Percentiles rank a stretch among this genome's conserved stretches.
phyloP scores from a whole-genome alignment of 2,797 vertebrate species.

The Neosilurus mollespiculum region DNA sequence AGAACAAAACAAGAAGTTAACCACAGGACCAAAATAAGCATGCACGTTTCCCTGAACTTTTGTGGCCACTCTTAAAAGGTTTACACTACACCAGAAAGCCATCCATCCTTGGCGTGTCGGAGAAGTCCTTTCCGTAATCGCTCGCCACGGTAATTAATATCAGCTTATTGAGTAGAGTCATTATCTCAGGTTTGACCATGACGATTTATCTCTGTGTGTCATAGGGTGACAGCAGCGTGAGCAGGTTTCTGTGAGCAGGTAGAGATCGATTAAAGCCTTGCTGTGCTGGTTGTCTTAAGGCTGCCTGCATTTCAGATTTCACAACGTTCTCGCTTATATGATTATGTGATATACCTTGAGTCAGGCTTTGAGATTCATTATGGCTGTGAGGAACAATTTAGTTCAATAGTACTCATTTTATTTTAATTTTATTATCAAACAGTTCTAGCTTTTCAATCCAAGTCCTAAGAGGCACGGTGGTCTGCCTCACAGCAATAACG shows the following conservation, averaged over 20 bases:
- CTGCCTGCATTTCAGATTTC: not conserved
- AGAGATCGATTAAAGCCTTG: conserved; percentile 56
- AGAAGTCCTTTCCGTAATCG: conserved; percentile 65
- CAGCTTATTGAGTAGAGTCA: conserved; percentile 74
- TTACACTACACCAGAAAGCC: conserved; percentile 70
- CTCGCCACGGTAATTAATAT: conserved; percentile 73
- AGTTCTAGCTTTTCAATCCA: not conserved
- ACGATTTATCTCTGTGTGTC: conserved; percentile 66
- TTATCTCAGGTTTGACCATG: conserved; percentile 68
- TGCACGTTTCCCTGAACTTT: conserved; percentile 58
- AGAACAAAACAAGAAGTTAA: conserved; percentile 39
- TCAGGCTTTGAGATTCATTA: not conserved
- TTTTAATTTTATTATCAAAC: not conserved
- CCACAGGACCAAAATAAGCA: conserved; percentile 57
- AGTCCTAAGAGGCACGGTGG: too few species aligned
- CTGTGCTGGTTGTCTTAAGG: conserved; percentile 12
- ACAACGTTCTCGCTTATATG: not conserved
- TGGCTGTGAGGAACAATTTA: not conserved
- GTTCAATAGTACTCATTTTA: not conserved
- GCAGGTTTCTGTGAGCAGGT: conserved; percentile 59
- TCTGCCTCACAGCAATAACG: too few species aligned
- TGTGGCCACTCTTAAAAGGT: conserved; percentile 62
- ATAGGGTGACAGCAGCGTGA: conserved; percentile 52
- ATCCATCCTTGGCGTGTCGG: conserved; percentile 67
- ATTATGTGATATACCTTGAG: not conserved